Conservation (phyloP, 2,888 invertebrate genomes). For the Philereme vetulata region DNA sequence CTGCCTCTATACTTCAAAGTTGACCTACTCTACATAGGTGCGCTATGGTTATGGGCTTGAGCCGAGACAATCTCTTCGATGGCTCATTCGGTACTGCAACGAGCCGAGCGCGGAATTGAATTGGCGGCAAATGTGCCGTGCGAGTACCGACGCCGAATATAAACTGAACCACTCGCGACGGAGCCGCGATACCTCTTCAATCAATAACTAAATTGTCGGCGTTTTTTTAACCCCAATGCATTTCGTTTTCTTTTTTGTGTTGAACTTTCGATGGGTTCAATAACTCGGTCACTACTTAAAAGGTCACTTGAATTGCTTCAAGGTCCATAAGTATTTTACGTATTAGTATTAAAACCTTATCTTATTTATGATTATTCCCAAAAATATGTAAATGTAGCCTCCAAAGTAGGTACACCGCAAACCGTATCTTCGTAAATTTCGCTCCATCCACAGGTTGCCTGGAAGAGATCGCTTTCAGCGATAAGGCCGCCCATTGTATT, state of each 20-base stretch:
- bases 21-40: constrained; percentile 9
- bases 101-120: constrained; percentile 78
- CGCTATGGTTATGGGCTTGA: constrained; percentile 22
- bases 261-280: not conserved
- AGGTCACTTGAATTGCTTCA: not conserved
- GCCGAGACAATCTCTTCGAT: constrained; percentile 72
- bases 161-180: constrained; percentile 69
- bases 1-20: not conserved
- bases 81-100: constrained; percentile 78
- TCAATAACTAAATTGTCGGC: constrained; percentile 57
- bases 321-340: too few species aligned
- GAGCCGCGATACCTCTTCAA: constrained; percentile 55
- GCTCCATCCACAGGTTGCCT: too few species aligned
- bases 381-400: too few species aligned
- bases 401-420: too few species aligned
- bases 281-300: not conserved
- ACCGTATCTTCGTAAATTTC: too few species aligned
- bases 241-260: constrained; percentile 30
- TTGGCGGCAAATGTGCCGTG: constrained; percentile 80
- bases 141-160: constrained; percentile 72
- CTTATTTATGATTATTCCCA: too few species aligned
- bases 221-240: constrained; percentile 48
- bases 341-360: too few species aligned
- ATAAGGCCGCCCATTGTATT: too few species aligned
- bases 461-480: too few species aligned